A percentile compares a stretch with the other conserved stretches of the same genome.
These are phyloP conservation scores for Perca fluviatilis DNA, from an alignment of 2,113 vertebrate genomes.

Conservation along the genomic window DNA sequence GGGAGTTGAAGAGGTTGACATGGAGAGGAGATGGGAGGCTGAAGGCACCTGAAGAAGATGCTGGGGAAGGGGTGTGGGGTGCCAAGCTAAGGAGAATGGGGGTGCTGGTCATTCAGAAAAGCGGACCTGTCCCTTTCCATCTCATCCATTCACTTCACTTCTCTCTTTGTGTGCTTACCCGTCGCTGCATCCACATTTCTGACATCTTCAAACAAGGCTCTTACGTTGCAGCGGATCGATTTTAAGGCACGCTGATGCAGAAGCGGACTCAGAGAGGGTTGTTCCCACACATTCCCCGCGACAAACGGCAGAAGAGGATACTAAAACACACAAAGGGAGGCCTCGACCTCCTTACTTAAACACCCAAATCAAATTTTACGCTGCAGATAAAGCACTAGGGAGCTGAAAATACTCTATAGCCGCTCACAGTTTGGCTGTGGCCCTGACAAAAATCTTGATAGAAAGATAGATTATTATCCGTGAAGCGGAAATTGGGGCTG, in stretches of 20 bases:
- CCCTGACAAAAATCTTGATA: constrained; percentile 71
- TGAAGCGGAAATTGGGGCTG: constrained; percentile 64
- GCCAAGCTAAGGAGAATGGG: constrained; percentile 41
- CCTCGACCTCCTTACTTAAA: constrained; percentile 81
- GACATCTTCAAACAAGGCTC: constrained; percentile 34
- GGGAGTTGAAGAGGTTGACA: constrained; percentile 62
- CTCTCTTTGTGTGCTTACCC: constrained; percentile 36
- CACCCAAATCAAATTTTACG: constrained; percentile 84
- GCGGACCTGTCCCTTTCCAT: constrained; percentile 56
- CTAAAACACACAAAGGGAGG: constrained; percentile 77
- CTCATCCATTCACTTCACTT: constrained; percentile 48
- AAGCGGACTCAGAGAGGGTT: constrained; percentile 8
- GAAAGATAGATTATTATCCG: constrained; percentile 74
- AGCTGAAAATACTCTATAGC: constrained; percentile 69
- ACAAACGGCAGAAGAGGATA: constrained; percentile 76
- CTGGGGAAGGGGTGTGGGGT: constrained; percentile 40
- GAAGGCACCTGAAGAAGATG: constrained; percentile 81
- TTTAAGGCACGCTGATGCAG: constrained; percentile 36
- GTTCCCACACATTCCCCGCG: constrained; percentile 79
- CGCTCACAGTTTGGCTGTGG: constrained; percentile 68
- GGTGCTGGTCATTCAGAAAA: constrained; percentile 56
- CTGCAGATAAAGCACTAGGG: constrained; percentile 79
- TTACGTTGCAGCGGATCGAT: constrained; percentile 11
- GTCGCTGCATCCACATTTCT: constrained; percentile 22
- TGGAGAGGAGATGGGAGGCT: constrained; percentile 64